These are phyloP conservation scores for Tribolium castaneum DNA, from an alignment of 1,140 invertebrate genomes.

Conservation along the genomic window DNA sequence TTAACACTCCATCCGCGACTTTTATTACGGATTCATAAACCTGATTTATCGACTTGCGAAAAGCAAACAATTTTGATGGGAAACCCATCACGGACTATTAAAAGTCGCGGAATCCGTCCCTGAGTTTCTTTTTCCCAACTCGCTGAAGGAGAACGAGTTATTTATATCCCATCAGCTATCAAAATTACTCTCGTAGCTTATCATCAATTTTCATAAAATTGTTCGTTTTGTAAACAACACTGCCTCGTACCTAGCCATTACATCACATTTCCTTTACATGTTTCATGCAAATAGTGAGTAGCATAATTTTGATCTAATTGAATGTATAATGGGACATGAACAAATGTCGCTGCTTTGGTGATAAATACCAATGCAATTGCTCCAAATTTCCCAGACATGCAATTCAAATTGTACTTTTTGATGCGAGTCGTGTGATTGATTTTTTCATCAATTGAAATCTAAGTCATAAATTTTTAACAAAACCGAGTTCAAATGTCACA, in stretches of 20 bases:
- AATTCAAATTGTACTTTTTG: background rate
- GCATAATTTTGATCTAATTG: conserved; percentile 7
- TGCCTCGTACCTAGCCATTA: background rate
- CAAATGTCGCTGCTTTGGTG: conserved; percentile 1
- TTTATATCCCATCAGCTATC: background rate
- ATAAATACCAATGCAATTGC: background rate
- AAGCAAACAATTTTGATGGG: background rate
- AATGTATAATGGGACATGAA: conserved; percentile 18
- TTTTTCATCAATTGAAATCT: conserved; percentile 5
- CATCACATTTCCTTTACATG: conserved; percentile 15
- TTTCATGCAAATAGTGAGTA: conserved; percentile 6
- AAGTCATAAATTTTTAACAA: conserved; percentile 10
- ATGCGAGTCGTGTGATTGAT: background rate
- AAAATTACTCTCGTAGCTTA: too few species aligned
- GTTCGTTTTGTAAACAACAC: too few species aligned
- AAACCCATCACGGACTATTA: background rate
- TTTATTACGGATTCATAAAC: background rate
- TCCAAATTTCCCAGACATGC: background rate
- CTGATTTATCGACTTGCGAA: conserved; percentile 12
- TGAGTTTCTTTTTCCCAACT: background rate
- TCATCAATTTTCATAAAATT: too few species aligned
- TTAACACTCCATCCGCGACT: background rate
- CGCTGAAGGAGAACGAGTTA: background rate
- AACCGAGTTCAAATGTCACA: conserved; percentile 37
- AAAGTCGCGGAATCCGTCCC: background rate